Conservation (phyloP, 2,888 invertebrate genomes). For the Camponotus fellah region DNA sequence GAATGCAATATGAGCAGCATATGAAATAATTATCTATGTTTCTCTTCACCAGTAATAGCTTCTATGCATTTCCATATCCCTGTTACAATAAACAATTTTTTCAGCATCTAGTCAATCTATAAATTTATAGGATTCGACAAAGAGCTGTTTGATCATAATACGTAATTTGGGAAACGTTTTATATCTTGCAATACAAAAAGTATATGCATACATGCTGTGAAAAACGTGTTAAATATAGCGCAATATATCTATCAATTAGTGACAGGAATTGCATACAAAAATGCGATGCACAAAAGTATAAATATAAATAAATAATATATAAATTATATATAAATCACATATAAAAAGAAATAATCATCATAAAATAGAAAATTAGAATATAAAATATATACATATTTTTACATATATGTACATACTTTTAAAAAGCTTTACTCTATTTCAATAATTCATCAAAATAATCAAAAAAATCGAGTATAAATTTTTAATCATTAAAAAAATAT, state of each 20-base stretch:
- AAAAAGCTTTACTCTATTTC: background rate
- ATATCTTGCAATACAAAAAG: background rate
- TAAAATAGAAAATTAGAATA: background rate
- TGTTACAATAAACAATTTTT: conserved; percentile 29
- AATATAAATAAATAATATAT: background rate
- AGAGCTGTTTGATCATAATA: conserved; percentile 3
- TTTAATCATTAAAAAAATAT: background rate
- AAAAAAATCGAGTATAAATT: conserved; percentile 3
- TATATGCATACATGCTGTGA: background rate
- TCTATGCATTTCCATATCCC: conserved; percentile 68
- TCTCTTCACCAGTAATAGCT: conserved; percentile 58
- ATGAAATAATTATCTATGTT: conserved; percentile 3
- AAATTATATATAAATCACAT: background rate
- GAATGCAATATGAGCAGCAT: background rate
- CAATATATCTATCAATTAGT: conserved; percentile 39
- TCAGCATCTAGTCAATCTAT: conserved; percentile 18
- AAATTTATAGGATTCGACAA: background rate
- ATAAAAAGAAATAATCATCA: background rate
- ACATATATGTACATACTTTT: background rate
- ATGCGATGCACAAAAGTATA: conserved; percentile 11
- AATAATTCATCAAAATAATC: background rate
- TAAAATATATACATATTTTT: too few relatives aligned
- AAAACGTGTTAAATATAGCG: background rate
- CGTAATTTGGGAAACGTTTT: background rate
- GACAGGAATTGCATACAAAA: conserved; percentile 55